These are phyloP conservation scores for Pyrocoelia pectoralis DNA, from an alignment of 2,888 invertebrate species.

Conservation along the genomic window DNA sequence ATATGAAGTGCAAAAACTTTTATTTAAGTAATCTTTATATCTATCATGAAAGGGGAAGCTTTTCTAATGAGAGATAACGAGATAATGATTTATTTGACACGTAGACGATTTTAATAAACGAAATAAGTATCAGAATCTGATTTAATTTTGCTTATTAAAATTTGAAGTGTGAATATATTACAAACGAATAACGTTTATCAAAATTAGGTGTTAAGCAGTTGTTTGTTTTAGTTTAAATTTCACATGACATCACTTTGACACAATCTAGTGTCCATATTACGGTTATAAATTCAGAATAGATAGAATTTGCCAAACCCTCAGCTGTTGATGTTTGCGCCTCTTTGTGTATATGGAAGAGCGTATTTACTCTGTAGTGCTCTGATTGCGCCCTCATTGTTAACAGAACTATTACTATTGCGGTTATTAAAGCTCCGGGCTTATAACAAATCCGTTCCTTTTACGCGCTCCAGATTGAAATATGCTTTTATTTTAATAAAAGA, in stretches of 20 bases:
- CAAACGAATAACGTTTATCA: no score
- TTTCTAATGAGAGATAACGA: no score
- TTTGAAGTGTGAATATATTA: no score
- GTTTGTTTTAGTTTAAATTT: slow-evolving; percentile 13
- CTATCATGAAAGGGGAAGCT: no score
- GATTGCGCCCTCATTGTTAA: slow-evolving; percentile 40
- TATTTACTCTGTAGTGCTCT: slow-evolving; percentile 31
- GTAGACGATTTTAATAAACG: no score
- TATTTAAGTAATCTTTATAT: no score
- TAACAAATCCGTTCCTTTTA: slow-evolving; percentile 25
- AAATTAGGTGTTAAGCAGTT: background rate
- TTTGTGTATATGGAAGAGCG: slow-evolving; percentile 23
- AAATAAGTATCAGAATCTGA: no score
- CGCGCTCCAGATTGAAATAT: slow-evolving; percentile 26
- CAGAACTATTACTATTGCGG: slow-evolving; percentile 39
- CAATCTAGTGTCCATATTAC: slow-evolving; percentile 40
- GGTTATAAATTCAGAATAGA: slow-evolving; percentile 43
- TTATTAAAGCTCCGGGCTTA: slow-evolving; percentile 42
- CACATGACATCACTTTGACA: slow-evolving; percentile 27
- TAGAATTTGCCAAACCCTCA: slow-evolving; percentile 42
- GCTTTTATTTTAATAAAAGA: slow-evolving; percentile 31
- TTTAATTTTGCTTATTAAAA: no score
- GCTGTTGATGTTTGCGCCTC: slow-evolving; percentile 41
- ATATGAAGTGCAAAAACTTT: no score
- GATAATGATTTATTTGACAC: no score